A percentile compares a stretch with the other conserved stretches of the same genome.
Evolutionary conservation across 2,888 invertebrate species (phyloP).

Genomic region (Notocelia uddmanniana): DNA sequence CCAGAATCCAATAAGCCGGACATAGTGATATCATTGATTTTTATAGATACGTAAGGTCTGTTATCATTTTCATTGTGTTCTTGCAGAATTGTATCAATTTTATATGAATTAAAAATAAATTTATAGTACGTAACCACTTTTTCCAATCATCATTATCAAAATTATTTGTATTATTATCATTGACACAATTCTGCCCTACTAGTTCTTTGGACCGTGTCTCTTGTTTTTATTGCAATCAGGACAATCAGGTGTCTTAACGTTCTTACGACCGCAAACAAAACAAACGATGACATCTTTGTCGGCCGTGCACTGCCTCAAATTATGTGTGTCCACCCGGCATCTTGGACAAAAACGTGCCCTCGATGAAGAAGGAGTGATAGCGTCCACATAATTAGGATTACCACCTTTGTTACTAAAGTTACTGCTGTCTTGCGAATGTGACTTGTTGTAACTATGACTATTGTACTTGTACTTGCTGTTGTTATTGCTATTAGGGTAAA

Average conservation of each 20-base stretch:
- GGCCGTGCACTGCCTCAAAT: conserved; percentile 8
- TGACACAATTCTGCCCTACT: conserved; percentile 12
- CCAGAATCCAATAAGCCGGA: conserved; percentile 17
- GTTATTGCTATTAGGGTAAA: too few species aligned
- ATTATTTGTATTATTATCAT: neutral
- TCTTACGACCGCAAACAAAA: conserved; percentile 12
- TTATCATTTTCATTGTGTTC: neutral
- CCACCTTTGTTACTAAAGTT: too few species aligned
- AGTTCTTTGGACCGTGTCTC: conserved; percentile 1
- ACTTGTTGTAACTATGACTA: too few species aligned
- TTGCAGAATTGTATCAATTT: conserved; percentile 11
- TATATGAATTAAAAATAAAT: too few species aligned
- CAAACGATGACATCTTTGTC: conserved; percentile 1
- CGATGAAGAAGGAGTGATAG: neutral
- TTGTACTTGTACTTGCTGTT: too few species aligned
- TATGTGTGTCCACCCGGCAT: conserved; percentile 9
- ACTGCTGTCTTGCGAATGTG: neutral
- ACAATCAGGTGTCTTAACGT: conserved; percentile 16
- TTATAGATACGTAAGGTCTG: neutral
- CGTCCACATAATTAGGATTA: neutral
- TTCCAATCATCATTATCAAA: conserved; percentile 12
- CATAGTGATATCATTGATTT: neutral
- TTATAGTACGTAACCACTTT: neutral
- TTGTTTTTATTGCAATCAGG: conserved; percentile 6
- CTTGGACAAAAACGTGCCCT: conserved; percentile 9